Percentiles rank a stretch among this genome's conserved stretches.
Evolutionary conservation across 2,797 vertebrate genomes (phyloP).

Genomic region (Hapalemur alaotrensis): DNA sequence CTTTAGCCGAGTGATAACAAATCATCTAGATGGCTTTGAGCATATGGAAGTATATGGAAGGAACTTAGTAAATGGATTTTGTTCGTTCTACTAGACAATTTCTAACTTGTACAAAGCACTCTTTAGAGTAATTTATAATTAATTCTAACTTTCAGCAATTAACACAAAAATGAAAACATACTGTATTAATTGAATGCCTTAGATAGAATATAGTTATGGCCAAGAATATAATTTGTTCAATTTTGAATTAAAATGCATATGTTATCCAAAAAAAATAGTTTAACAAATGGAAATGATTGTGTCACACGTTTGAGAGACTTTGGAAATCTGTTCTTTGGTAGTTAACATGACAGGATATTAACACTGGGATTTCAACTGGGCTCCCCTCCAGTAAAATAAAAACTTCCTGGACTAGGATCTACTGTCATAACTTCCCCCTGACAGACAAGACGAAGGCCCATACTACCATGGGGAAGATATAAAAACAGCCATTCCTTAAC

Average conservation of each 20-base stretch:
- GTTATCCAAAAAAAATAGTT: neutral
- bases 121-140: neutral
- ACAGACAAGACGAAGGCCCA: neutral
- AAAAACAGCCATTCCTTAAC: neutral
- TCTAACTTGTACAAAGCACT: neutral
- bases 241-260: neutral
- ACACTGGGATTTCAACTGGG: neutral
- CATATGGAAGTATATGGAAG: neutral
- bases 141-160: neutral
- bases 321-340: constrained; percentile 14
- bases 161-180: neutral
- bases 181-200: neutral
- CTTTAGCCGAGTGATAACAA: neutral
- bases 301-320: neutral
- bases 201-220: neutral
- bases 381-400: constrained; percentile 47
- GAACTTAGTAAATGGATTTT: neutral
- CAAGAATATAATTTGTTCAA: neutral
- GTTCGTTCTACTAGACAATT: neutral
- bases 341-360: constrained; percentile 42
- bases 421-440: neutral
- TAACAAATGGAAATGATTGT: constrained; percentile 26
- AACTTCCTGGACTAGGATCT: neutral
- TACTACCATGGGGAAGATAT: neutral
- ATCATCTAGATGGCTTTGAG: neutral